These are phyloP conservation scores for Parauchenoglanis punctatus DNA, from an alignment of 2,797 vertebrate species.

Conservation along the genomic window DNA sequence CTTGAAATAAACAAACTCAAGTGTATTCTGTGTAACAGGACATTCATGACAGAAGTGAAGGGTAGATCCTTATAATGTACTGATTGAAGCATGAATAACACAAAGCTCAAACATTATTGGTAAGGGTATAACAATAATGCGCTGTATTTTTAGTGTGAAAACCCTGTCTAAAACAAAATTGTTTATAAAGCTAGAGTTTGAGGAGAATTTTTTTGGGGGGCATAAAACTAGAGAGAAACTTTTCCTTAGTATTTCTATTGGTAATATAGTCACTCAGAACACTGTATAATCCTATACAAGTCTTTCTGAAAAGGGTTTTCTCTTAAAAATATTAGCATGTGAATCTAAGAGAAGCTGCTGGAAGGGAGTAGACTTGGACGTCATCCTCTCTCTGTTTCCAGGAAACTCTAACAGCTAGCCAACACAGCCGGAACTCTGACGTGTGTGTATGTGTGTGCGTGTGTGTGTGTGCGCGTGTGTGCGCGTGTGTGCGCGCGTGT, in stretches of 20 bases:
- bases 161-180: background rate
- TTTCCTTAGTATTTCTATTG: background rate
- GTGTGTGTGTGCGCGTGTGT: constrained; percentile 42
- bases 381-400: constrained; percentile 69
- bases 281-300: background rate
- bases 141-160: background rate
- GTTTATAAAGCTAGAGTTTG: background rate
- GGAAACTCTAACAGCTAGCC: constrained; percentile 33
- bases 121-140: background rate
- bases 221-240: too few species aligned
- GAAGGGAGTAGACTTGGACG: constrained; percentile 64
- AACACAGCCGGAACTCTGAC: constrained; percentile 33
- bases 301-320: background rate
- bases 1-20: background rate
- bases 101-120: background rate
- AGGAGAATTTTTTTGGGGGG: background rate
- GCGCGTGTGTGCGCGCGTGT: constrained; percentile 37
- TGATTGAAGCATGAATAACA: background rate
- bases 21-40: background rate
- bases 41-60: background rate
- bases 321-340: background rate
- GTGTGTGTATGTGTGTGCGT: constrained; percentile 38
- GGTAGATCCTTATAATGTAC: background rate
- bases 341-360: constrained; percentile 9
- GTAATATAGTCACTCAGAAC: background rate